Base-by-base conservation (phyloP, 2,888 invertebrate species). In the Mesoligia furuncula region DNA sequence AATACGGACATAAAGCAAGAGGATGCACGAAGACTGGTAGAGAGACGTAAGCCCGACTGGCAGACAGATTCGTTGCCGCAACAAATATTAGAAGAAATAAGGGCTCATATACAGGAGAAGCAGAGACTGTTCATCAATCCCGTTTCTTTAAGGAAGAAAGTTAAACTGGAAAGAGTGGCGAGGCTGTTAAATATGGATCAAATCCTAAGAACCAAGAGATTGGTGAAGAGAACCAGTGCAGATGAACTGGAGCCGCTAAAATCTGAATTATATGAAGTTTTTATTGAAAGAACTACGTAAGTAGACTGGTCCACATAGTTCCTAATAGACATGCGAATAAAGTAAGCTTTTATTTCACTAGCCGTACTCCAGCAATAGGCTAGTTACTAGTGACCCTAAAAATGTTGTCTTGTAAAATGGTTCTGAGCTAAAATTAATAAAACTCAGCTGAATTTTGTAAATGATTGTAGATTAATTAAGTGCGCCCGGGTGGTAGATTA, bases 131-230 rank as follows among this genome's bases (percentile, higher is more conserved):
- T 94, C 0, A 94, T 92, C 65, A 87, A 91, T 67, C 88, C 93
- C 0, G 87, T 93, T 48, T 91, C 93, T 2, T 87, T 94, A n/a
- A 92, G 92, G 74, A 95, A 94, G 80, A 94, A 92, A 72, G 83
- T 95, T 0, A 95, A 93, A 73, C 81, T 96, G 13, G 96, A 96
- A 74, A 94, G 91, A 85, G 93, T 96, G 2, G 94, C 93, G 0
- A 95, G 94, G 85, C 85, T 95, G 0, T 85, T 93, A 6, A 94
- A 94, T 13, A 42, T 95, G n/a, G 93, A 95, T 68, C 92, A 94
- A 24, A 73, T 91, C 2, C 79, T 75, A 6, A 93, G 95, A 80
- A 75, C 71, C 13, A 95, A 92, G 85, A 92, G 95, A 79, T 83
- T 61, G 0, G 69, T 31, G 4, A 59, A 72, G 7, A 9, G 6